Evolutionary conservation across 1,140 invertebrate genomes (phyloP).

Genomic region (Apocrypta bakeri): DNA sequence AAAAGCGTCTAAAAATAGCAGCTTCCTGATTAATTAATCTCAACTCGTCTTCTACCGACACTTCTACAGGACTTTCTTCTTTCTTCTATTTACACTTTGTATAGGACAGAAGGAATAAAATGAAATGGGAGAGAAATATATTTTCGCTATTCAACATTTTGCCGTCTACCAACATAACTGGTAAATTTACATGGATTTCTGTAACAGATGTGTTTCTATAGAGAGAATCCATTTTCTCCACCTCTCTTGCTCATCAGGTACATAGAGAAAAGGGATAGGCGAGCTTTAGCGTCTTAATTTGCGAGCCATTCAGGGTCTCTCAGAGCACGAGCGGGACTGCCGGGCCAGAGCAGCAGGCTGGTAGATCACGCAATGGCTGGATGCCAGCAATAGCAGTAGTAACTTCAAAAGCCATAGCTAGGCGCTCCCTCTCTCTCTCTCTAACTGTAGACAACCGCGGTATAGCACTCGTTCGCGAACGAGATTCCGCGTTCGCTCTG

Average conservation of each 20-base stretch:
- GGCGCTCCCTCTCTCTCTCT: background rate
- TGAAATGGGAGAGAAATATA: no score
- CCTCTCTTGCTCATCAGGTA: background rate
- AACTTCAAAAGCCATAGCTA: background rate
- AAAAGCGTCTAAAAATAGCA: no score
- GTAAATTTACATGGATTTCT: no score
- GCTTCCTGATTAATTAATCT: no score
- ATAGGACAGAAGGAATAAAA: no score
- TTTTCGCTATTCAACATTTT: no score
- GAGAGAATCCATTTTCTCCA: background rate
- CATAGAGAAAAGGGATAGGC: background rate
- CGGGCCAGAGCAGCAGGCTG: background rate
- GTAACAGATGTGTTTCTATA: background rate
- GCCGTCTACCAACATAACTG: no score
- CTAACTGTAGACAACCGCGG: background rate
- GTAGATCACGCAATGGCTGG: constrained; percentile 43
- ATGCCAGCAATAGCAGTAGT: background rate
- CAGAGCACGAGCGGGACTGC: no score
- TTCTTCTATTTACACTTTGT: no score
- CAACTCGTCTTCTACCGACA: no score
- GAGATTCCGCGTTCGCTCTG: background rate
- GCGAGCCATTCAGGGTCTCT: constrained; percentile 60
- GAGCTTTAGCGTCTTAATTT: constrained; percentile 57
- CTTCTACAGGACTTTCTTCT: no score
- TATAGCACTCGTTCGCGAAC: background rate